Evolutionary conservation across 2,113 vertebrate genomes (phyloP), one percentile per base, ranked within the genome.

Genomic region (Solea solea): DNA sequence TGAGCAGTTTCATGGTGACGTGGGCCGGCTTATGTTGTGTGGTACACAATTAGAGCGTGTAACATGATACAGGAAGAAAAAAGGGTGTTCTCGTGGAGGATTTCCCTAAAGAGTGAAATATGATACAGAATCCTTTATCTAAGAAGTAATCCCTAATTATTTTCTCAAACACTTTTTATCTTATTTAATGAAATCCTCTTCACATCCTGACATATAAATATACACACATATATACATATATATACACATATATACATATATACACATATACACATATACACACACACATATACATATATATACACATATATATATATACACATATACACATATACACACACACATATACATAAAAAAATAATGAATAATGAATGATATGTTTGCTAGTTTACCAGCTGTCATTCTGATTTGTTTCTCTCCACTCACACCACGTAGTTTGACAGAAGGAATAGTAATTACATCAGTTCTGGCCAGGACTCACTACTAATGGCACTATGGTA

Each of bases 1-100:
- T 16, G 63, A 52, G 69, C 41, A 6, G 57, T 69, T 46, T 54
- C 48, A 66, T 9, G 9, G 9, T 65, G 64, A 75, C 1, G n/a
- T n/a, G 44, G 42, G 27, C 57, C 60, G 42, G 41, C 28, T 60
- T 14, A 8, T 46, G 69, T 27, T 53, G 27, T 21, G 12, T 41
- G 56, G 39, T 41, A 16, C 2, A 54, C 39, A 40, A 34, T 34
- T 7, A 62, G 52, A 42, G 52, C 42, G 45, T n/a, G n/a, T n/a
- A n/a, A n/a, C n/a, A n/a, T 50, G 75, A 67, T 25, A 58, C 46
- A 16, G 54, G 65, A 8, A 14, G 5, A 40, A 58, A 16, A 51
- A 49, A 21, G 1, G 40, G 11, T 12, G n/a, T 75, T 12, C n/a
- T 8, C 12, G 14, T 46, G 3, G 14, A 69, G 41, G 27, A n/a